These are phyloP conservation scores for Mormyrops attenuatus DNA, from an alignment of 2,797 vertebrate genomes.

Conservation along the genomic window DNA sequence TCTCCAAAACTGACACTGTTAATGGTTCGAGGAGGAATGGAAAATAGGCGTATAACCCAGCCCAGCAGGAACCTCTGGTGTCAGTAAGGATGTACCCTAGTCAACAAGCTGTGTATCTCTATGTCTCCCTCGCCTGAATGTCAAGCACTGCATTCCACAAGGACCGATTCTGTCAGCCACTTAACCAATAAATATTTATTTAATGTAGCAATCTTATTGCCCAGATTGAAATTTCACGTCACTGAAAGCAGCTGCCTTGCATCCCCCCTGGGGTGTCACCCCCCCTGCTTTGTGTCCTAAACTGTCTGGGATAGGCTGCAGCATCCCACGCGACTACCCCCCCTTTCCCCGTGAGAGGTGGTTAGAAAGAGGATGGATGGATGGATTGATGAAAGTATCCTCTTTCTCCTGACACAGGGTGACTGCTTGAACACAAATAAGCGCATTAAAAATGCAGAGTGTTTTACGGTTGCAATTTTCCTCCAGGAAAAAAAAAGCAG, in stretches of 20 bases:
- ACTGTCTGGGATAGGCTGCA: constrained; percentile 6
- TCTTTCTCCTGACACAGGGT: background rate
- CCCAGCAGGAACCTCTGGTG: background rate
- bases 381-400: background rate
- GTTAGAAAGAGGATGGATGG: background rate
- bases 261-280: background rate
- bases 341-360: background rate
- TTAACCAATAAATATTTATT: constrained; percentile 3
- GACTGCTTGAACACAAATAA: background rate
- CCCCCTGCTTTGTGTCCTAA: background rate
- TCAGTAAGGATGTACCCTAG: too few species aligned
- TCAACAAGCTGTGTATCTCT: background rate
- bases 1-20: background rate
- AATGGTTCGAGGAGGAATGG: background rate
- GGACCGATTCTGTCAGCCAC: background rate
- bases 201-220: background rate
- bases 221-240: background rate
- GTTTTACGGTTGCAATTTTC: background rate
- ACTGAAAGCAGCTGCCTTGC: background rate
- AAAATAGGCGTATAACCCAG: background rate
- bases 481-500: background rate
- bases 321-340: background rate
- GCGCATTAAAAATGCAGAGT: background rate
- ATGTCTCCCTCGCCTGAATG: background rate
- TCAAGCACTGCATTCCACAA: background rate